These are phyloP conservation scores for Uloborus diversus DNA, from an alignment of 1,140 invertebrate species.

Conservation along the genomic window DNA sequence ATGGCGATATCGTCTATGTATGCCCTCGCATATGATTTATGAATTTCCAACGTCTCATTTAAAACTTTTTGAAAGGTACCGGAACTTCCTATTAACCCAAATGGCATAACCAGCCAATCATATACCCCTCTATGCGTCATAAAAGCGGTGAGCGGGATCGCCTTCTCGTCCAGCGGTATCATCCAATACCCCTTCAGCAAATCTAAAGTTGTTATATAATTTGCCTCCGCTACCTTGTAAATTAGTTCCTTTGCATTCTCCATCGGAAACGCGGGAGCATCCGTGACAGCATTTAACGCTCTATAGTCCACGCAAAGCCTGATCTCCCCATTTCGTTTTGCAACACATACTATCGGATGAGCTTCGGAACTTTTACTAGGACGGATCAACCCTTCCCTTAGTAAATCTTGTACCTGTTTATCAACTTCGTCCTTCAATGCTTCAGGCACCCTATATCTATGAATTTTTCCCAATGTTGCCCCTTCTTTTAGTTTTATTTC, in stretches of 20 bases:
- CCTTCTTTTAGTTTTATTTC: too few species aligned
- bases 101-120: not conserved
- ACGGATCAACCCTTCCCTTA: too few species aligned
- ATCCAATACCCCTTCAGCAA: slow-evolving; percentile 10
- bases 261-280: slow-evolving; percentile 3
- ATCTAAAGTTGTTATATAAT: slow-evolving; percentile 1
- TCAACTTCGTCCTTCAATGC: too few species aligned
- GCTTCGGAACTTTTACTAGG: too few species aligned
- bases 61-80: not conserved
- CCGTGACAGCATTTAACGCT: slow-evolving; percentile 9
- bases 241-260: slow-evolving; percentile 16
- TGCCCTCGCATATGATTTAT: too few species aligned
- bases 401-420: too few species aligned
- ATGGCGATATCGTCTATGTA: not conserved
- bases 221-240: not conserved
- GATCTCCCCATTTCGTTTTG: not conserved
- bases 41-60: not conserved
- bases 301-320: slow-evolving; percentile 15
- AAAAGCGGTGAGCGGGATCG: not conserved
- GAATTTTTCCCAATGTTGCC: too few species aligned
- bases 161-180: not conserved
- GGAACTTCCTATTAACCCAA: not conserved
- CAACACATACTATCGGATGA: slow-evolving; percentile 13
- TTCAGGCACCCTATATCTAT: too few species aligned
- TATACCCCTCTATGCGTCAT: not conserved